Base-by-base conservation (phyloP, 2,113 vertebrate genomes). In the Ellobius talpinus region DNA sequence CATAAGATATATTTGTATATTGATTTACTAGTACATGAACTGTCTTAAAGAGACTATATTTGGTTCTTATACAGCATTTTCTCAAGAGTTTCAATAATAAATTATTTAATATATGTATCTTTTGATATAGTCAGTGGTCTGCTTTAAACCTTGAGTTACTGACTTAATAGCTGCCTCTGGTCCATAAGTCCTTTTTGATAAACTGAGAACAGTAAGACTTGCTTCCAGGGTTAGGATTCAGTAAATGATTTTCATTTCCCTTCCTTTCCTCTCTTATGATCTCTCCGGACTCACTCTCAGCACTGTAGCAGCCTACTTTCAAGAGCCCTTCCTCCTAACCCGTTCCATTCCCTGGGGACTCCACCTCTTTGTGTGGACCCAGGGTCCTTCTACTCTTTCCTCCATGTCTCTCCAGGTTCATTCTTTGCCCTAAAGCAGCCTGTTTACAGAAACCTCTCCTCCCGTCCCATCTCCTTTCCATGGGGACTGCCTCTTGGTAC, bases 201-300 rank as follows among this genome's bases (percentile, higher is more conserved):
- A 96, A 77, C 88, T 78, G 26, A 2, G 96, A 96, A 79, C 93
- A 91, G 33, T 87, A 87, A 91, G 70, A 39, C 36, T n/a, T 36
- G 24, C 36, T 95, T 96, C 16, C 1, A 6, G 17, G 19, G 21
- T 17, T 24, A 81, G 50, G 52, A 58, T 52, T n/a, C 11, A 24
- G 19, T 23, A 81, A 52, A 19, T n/a, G 78, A 81, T n/a, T n/a
- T 36, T 58, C 52, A 81, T 81, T 79, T 14, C 52, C 31, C 31
- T 78, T 78, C 47, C 17, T 79, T 33, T 55, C 77, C 47, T 79
- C 31, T 9, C 36, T 36, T 79, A 55, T 10, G 17, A 55, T 23
- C 8, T 31, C 31, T 79, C 33, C 4, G 21, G 76, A 52, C 16
- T 79, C 77, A 79, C 8, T 50, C 76, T 52, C 77, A 52, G 29